These are phyloP conservation scores for Scytalopus superciliaris DNA, from an alignment of 2,113 vertebrate species.

Conservation along the genomic window DNA sequence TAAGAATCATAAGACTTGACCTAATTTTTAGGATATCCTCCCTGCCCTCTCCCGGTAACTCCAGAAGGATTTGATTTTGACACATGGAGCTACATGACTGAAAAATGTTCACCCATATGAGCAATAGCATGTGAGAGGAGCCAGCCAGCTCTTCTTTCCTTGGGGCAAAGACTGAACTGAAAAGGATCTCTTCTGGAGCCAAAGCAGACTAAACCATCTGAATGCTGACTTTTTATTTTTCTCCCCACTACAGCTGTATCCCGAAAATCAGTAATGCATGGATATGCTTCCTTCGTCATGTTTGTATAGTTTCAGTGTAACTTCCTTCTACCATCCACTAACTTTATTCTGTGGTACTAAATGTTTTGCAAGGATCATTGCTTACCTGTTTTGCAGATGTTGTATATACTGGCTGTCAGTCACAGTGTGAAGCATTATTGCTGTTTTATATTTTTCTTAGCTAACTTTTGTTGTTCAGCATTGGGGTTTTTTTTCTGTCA, in stretches of 20 bases:
- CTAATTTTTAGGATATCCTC: neutral
- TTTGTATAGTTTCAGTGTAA: neutral
- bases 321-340: neutral
- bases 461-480: neutral
- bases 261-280: neutral
- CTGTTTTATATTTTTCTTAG: neutral
- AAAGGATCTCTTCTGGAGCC: neutral
- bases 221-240: neutral
- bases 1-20: neutral
- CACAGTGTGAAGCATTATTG: neutral
- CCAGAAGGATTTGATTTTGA: neutral
- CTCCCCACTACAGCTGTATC: neutral
- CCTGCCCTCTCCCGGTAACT: accelerated
- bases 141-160: neutral
- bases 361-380: neutral
- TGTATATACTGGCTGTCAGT: neutral
- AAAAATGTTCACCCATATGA: neutral
- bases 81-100: neutral
- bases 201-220: neutral
- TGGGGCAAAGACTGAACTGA: neutral
- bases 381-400: neutral
- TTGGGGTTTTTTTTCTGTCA: neutral
- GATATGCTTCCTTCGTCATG: neutral
- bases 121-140: neutral
- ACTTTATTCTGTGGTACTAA: neutral